These are phyloP conservation scores for Hylia prasina DNA, from an alignment of 2,113 vertebrate genomes.

Conservation along the genomic window DNA sequence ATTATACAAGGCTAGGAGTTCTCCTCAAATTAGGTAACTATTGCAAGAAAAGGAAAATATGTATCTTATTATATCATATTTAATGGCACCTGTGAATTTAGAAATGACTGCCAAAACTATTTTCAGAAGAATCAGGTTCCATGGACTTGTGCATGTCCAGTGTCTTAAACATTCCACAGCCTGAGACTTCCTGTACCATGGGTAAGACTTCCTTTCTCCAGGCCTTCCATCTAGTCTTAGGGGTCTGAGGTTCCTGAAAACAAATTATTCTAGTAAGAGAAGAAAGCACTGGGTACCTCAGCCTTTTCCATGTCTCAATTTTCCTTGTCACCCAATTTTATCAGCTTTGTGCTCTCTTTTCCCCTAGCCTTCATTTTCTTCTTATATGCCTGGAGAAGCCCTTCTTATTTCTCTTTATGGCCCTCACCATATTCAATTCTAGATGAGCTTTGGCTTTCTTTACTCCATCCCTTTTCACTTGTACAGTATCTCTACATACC, in stretches of 20 bases:
- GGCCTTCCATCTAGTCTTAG: not conserved
- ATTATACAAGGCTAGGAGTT: not conserved
- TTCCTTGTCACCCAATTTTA: not conserved
- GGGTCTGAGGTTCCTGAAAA: not conserved
- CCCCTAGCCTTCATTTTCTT: not conserved
- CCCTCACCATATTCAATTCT: not conserved
- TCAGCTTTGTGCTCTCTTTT: not conserved
- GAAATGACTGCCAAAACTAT: not conserved
- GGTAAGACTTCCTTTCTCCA: not conserved
- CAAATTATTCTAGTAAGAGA: not conserved
- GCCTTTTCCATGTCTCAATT: not conserved
- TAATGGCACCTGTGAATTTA: not conserved
- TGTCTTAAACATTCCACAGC: not conserved
- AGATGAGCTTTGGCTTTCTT: not conserved
- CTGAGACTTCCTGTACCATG: not conserved
- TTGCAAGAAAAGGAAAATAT: not conserved
- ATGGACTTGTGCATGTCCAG: too few species aligned
- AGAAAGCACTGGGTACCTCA: not conserved
- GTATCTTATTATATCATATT: not conserved
- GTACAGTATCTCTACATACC: not conserved
- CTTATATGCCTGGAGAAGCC: not conserved
- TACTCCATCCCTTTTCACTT: not conserved
- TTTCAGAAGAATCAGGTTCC: not conserved
- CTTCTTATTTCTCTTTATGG: not conserved
- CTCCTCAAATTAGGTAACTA: not conserved